Evolutionary conservation across 2,113 vertebrate species (phyloP), one percentile per base, ranked within the genome.

Genomic region (Chloropsis cyanopogon): DNA sequence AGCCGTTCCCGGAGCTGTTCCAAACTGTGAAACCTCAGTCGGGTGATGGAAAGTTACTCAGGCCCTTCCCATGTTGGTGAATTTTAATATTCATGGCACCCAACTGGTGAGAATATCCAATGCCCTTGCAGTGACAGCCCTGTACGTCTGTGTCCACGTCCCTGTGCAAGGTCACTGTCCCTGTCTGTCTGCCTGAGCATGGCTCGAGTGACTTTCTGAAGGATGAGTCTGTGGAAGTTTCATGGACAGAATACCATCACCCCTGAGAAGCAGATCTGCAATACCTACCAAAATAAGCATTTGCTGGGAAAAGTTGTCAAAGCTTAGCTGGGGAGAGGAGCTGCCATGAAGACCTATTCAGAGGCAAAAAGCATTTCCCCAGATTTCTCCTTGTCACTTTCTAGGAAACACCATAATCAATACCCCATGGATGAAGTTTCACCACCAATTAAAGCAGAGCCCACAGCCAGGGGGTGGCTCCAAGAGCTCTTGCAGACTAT

Each of bases 81-180:
- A 71, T 94, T 90, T 94, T 93, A 91, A 90, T 68, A 91, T 81
- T 86, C 47, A 73, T 9, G 35, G 60, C 64, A 80, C 35, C 39
- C 1, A 4, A 56, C 52, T 47, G 5, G 1, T 28, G 65, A 70
- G 78, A 89, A 81, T 78, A 87, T 86, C 84, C 84, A 89, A 59
- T 63, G 52, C 60, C 73, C 69, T 86, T 7, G 0, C 83, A 92
- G 64, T 4, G 57, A 83, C 2, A 24, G 83, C 44, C 86, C 41
- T 0, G 6, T 29, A 49, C 0, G 5, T 39, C 64, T 46, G 42
- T 14, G 35, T 10, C 57, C 29, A 7, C 0, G 0, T 57, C 69
- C 89, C 72, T 29, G 28, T 24, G 56, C 92, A 91, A 89, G 81
- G 89, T 76, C 35, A 7, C 63, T 11, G 70, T 80, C 33, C 46